Evolutionary conservation across 2,113 vertebrate genomes (phyloP).

Genomic region (Sturnus vulgaris): DNA sequence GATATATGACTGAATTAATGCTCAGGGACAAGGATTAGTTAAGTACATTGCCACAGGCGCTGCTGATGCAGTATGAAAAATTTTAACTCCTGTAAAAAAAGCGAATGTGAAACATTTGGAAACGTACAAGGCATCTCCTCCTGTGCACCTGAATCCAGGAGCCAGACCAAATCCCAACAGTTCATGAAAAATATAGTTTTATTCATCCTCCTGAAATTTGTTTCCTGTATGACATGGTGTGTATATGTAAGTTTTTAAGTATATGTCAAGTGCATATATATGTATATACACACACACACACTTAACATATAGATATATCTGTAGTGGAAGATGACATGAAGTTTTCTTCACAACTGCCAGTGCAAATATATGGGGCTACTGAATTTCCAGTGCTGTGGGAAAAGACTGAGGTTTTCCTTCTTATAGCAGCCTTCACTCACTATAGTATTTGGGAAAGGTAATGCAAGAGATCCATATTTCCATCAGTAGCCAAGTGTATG

Average conservation of each 20-base stretch:
- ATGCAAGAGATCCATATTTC: background rate
- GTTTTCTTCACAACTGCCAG: background rate
- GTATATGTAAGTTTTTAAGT: background rate
- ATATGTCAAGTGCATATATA: background rate
- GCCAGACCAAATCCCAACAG: background rate
- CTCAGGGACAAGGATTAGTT: background rate
- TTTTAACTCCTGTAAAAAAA: background rate
- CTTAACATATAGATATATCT: background rate
- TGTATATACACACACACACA: background rate
- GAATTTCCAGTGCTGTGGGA: background rate
- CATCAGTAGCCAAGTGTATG: background rate
- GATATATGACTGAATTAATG: background rate
- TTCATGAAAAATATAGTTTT: background rate
- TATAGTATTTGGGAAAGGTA: background rate
- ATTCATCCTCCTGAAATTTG: background rate
- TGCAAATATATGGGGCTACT: background rate
- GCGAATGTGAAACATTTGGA: background rate
- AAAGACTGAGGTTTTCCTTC: background rate
- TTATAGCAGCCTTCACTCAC: background rate
- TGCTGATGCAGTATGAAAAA: background rate
- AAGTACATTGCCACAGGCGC: accelerated
- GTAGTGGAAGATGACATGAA: background rate
- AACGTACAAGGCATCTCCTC: background rate
- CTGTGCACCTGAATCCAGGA: background rate
- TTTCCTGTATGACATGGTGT: background rate